These are phyloP conservation scores for Stenolophus ochropezus DNA, from an alignment of 2,888 invertebrate genomes.

Conservation along the genomic window DNA sequence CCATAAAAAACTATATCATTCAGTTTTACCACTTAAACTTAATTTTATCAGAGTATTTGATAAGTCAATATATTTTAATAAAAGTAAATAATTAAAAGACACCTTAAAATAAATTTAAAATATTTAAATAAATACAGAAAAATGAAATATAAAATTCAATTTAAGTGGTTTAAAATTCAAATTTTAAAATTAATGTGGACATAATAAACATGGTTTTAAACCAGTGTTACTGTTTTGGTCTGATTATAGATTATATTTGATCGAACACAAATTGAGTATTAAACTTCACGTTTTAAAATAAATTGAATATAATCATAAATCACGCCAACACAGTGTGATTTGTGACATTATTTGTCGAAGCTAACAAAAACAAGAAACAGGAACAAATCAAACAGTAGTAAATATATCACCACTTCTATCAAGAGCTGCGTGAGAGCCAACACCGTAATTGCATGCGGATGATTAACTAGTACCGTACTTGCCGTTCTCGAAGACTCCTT, in stretches of 20 bases:
- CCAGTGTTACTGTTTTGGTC: neutral
- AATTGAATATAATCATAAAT: no score
- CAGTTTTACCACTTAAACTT: neutral
- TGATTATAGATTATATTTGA: neutral
- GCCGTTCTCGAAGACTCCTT: constrained; percentile 91
- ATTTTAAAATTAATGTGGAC: neutral
- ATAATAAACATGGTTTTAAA: neutral
- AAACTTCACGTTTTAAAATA: no score
- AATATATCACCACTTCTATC: constrained; percentile 1
- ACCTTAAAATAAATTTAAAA: neutral
- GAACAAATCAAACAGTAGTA: constrained; percentile 39
- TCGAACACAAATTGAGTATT: no score
- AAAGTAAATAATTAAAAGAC: neutral
- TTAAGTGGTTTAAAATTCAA: neutral
- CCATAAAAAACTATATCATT: no score
- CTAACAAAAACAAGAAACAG: constrained; percentile 38
- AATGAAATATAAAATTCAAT: neutral
- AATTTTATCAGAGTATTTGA: neutral
- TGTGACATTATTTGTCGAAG: constrained; percentile 9
- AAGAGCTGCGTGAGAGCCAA: constrained; percentile 34
- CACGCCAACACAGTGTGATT: neutral
- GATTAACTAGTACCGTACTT: constrained; percentile 86
- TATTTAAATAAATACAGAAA: neutral
- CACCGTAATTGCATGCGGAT: neutral
- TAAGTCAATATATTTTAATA: neutral